phyloP scores from a whole-genome alignment of 2,797 vertebrate species.

The Xenops minutus region DNA sequence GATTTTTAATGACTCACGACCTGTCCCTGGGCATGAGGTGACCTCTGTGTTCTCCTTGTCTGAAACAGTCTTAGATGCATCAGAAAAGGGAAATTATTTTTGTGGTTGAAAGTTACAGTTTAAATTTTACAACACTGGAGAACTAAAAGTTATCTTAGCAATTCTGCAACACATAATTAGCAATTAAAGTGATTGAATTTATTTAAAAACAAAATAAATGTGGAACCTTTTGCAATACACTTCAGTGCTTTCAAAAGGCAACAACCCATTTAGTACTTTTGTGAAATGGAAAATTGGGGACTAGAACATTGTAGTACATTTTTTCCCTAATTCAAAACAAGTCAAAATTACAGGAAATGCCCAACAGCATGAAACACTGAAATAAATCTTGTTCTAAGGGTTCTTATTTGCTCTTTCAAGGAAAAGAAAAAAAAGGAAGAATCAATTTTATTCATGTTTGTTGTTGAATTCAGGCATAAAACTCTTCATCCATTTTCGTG shows the following conservation, averaged over 20 bases:
- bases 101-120: neutral
- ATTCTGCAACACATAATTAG: slow-evolving; percentile 20
- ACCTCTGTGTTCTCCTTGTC: neutral
- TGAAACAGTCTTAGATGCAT: neutral
- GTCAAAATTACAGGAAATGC: slow-evolving; percentile 65
- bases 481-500: slow-evolving; percentile 37
- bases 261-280: slow-evolving; percentile 35
- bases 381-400: slow-evolving; percentile 58
- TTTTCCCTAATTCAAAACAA: slow-evolving; percentile 53
- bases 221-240: slow-evolving; percentile 54
- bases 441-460: slow-evolving; percentile 42
- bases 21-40: neutral
- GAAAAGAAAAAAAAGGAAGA: slow-evolving; percentile 17
- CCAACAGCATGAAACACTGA: slow-evolving; percentile 38
- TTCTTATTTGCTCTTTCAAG: slow-evolving; percentile 43
- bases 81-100: neutral
- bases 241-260: slow-evolving; percentile 51
- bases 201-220: slow-evolving; percentile 53
- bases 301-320: slow-evolving; percentile 23
- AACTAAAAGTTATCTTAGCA: slow-evolving; percentile 28
- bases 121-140: neutral
- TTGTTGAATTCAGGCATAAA: slow-evolving; percentile 54
- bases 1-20: neutral
- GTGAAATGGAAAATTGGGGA: slow-evolving; percentile 55
- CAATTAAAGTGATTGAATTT: slow-evolving; percentile 52